Evolutionary conservation across 2,888 invertebrate species (phyloP).

Genomic region (Sympetrum striolatum): DNA sequence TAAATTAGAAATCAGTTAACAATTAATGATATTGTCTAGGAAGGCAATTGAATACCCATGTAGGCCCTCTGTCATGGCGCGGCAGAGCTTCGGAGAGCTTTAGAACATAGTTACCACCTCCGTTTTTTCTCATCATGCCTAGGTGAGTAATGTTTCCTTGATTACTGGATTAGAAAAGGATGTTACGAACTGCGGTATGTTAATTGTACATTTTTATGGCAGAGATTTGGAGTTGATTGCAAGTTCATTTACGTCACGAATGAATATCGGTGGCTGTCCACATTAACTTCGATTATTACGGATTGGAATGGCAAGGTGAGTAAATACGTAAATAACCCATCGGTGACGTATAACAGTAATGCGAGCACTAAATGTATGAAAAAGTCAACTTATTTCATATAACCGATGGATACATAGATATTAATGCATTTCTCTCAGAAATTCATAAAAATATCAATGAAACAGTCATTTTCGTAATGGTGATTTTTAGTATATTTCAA

Average conservation of each 20-base stretch:
- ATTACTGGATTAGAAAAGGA: not conserved
- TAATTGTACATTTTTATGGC: not conserved
- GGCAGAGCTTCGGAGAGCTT: too few species aligned
- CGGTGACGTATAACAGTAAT: conserved; percentile 9
- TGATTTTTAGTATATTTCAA: not conserved
- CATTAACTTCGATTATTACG: not conserved
- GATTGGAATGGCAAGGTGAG: conserved; percentile 20
- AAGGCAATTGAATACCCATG: too few species aligned
- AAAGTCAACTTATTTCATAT: not conserved
- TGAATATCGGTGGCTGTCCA: not conserved
- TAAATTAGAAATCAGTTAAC: too few species aligned
- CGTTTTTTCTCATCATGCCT: not conserved
- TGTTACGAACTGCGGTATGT: not conserved
- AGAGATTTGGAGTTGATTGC: not conserved
- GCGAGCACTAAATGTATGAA: not conserved
- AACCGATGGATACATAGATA: not conserved
- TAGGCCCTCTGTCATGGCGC: too few species aligned
- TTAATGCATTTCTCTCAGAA: not conserved
- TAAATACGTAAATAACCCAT: not conserved
- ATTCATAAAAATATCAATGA: not conserved
- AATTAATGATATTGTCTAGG: too few species aligned
- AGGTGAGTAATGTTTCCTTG: not conserved
- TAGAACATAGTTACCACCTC: too few species aligned
- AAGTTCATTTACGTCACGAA: not conserved
- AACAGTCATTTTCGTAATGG: not conserved